A percentile compares a stretch with the other conserved stretches of the same genome.
phyloP scores from a whole-genome alignment of 2,113 vertebrate species.

The Clarias magur region DNA sequence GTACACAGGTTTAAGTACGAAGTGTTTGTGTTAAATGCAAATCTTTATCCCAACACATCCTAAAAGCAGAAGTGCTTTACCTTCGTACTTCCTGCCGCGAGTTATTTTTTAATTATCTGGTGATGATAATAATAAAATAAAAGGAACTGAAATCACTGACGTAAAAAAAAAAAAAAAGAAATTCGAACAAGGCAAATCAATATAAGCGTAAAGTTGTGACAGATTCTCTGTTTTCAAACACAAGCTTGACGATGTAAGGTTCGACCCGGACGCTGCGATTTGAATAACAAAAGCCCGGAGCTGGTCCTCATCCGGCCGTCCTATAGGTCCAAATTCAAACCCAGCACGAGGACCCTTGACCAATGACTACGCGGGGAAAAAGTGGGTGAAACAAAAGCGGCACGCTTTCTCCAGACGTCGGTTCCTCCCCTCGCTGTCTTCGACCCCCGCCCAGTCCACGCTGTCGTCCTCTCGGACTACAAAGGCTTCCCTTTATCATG shows the following conservation, averaged over 20 bases:
- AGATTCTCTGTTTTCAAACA: not conserved
- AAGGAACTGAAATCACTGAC: not conserved
- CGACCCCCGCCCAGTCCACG: slow-evolving; percentile 66
- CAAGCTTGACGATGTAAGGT: slow-evolving; percentile 24
- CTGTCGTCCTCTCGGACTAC: slow-evolving; percentile 43
- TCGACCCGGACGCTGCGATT: slow-evolving; percentile 12
- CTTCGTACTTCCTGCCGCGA: not conserved
- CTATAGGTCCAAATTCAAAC: slow-evolving; percentile 52
- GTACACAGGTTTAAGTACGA: not conserved
- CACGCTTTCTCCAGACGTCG: slow-evolving; percentile 41
- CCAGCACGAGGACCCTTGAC: slow-evolving; percentile 21
- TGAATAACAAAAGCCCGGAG: slow-evolving; percentile 29
- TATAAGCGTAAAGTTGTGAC: too few species aligned
- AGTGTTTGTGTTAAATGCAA: not conserved
- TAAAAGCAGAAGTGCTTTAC: not conserved
- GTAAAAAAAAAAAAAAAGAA: not conserved
- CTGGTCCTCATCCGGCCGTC: slow-evolving; percentile 8
- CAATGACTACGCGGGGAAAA: slow-evolving; percentile 59
- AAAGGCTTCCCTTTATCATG: slow-evolving; percentile 72
- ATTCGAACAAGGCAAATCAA: not conserved
- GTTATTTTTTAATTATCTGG: not conserved
- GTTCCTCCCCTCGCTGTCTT: slow-evolving; percentile 34
- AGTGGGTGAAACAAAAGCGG: slow-evolving; percentile 21
- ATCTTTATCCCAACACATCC: too few species aligned
- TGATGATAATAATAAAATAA: not conserved